A percentile compares a stretch with the other conserved stretches of the same genome.
These are phyloP conservation scores for Ondatra zibethicus DNA, from an alignment of 2,113 vertebrate genomes.

Conservation along the genomic window DNA sequence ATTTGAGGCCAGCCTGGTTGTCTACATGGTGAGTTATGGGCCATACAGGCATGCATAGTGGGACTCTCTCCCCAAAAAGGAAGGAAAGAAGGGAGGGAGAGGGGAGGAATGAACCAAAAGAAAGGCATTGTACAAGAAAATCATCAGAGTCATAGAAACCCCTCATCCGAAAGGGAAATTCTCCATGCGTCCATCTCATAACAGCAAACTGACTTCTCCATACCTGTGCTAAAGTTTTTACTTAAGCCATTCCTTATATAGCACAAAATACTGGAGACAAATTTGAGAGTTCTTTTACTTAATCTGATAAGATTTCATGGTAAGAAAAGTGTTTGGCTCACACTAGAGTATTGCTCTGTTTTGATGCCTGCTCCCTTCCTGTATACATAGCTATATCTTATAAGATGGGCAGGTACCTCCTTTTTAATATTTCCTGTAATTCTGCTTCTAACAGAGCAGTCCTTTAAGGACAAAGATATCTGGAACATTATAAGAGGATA, in stretches of 20 bases:
- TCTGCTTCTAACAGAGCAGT: background rate
- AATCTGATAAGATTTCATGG: constrained; percentile 33
- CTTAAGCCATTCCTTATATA: constrained; percentile 19
- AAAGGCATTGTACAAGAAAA: background rate
- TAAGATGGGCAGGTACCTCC: background rate
- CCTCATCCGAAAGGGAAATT: background rate
- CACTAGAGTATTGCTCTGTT: background rate
- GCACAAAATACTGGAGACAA: background rate
- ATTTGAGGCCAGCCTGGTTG: background rate
- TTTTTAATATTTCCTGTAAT: background rate
- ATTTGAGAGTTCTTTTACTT: constrained; percentile 1
- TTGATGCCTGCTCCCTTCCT: background rate
- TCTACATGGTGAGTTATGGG: background rate
- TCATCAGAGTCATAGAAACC: background rate
- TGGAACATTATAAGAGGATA: background rate
- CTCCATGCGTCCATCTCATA: background rate
- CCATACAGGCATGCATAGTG: background rate
- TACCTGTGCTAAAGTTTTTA: background rate
- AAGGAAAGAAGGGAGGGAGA: background rate
- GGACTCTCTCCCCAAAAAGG: background rate
- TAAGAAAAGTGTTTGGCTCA: background rate
- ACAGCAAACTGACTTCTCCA: background rate
- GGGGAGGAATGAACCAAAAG: background rate
- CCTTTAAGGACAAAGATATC: background rate
- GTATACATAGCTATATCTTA: constrained; percentile 20